phyloP scores from a whole-genome alignment of 2,888 invertebrate genomes.

The Anarsia innoxiella region DNA sequence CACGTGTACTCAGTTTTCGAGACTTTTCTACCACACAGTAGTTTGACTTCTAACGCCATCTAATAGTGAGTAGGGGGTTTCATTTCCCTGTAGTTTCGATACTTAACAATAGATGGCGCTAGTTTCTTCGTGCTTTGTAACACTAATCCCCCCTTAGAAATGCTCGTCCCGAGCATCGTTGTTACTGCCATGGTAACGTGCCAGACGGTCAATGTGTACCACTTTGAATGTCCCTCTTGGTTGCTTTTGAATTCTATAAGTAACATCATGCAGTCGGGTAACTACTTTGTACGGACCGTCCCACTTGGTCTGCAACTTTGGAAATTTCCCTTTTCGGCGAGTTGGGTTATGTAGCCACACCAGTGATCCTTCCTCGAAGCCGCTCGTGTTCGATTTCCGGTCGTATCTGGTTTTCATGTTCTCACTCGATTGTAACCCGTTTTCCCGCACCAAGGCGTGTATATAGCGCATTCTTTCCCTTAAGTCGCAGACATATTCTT shows the following conservation, averaged over 20 bases:
- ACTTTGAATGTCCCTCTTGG: not conserved
- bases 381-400: slow-evolving; percentile 6
- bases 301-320: not conserved
- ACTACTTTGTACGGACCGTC: not conserved
- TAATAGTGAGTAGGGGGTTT: too few species aligned
- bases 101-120: too few species aligned
- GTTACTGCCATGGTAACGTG: not conserved
- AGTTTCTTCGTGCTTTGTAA: too few species aligned
- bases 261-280: slow-evolving; percentile 1
- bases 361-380: not conserved
- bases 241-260: not conserved
- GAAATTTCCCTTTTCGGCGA: not conserved
- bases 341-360: not conserved
- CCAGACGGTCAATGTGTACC: slow-evolving; percentile 1
- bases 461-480: not conserved
- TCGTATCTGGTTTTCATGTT: slow-evolving; percentile 2
- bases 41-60: too few species aligned
- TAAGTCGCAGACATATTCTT: not conserved
- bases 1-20: too few species aligned
- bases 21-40: too few species aligned
- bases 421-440: not conserved
- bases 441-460: not conserved
- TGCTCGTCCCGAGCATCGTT: slow-evolving; percentile 4
- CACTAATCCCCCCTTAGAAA: not conserved
- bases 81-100: too few species aligned